Evolutionary conservation across 2,888 invertebrate species (phyloP).

Genomic region (Lycophotia porphyrea): DNA sequence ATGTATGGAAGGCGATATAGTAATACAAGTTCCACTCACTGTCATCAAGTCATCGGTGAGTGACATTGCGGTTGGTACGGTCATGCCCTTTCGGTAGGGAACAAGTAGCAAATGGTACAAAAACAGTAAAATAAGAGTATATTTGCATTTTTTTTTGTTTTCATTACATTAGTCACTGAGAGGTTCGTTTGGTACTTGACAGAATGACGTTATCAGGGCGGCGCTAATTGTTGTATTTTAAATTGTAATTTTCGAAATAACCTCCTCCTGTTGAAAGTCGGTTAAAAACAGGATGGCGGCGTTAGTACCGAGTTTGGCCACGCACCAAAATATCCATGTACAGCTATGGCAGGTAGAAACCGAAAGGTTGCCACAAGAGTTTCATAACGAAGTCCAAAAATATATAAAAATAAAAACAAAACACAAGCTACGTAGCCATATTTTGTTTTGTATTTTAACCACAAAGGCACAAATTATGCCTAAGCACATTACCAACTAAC

Average conservation of each 20-base stretch:
- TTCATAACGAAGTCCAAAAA: not conserved
- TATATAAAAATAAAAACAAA: not conserved
- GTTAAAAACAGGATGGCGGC: not conserved
- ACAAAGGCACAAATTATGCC: constrained; percentile 13
- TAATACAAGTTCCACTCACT: constrained; percentile 26
- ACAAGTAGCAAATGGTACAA: not conserved
- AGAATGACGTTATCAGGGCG: not conserved
- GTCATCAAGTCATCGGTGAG: constrained; percentile 36
- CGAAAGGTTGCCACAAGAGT: not conserved
- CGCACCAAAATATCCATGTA: not conserved
- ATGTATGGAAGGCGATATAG: constrained; percentile 53
- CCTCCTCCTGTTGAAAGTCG: not conserved
- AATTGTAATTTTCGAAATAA: not conserved
- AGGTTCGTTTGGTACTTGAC: not conserved
- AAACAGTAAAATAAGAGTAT: not conserved
- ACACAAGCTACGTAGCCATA: not conserved
- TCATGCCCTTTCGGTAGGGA: constrained; percentile 35
- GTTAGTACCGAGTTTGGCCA: not conserved
- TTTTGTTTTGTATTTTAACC: constrained; percentile 8
- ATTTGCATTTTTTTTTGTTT: not conserved
- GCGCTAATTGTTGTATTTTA: not conserved
- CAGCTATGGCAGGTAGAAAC: not conserved
- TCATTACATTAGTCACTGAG: not conserved
- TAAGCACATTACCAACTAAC: constrained; percentile 26
- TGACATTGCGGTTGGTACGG: constrained; percentile 35